Percentiles rank a stretch among this genome's conserved stretches.
phyloP scores from a whole-genome alignment of 2,113 vertebrate species.

The Thomomys bottae region DNA sequence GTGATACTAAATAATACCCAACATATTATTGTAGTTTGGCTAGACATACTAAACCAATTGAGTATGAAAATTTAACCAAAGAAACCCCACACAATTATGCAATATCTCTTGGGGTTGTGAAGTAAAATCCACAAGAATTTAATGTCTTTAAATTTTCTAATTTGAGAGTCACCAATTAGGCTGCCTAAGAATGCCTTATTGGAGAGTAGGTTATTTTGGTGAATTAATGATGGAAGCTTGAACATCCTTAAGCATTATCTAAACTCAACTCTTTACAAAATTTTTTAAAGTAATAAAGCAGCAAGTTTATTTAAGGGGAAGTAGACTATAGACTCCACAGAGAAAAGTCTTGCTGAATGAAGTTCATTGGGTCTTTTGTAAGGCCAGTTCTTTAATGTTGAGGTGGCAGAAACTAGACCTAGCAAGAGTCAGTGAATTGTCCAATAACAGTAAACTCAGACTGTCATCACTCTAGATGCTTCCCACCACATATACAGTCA shows the following conservation, averaged over 20 bases:
- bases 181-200: neutral
- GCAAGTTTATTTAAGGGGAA: no score
- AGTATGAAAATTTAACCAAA: neutral
- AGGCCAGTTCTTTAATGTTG: neutral
- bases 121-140: neutral
- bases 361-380: no score
- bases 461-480: neutral
- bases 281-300: no score
- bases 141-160: constrained; percentile 1
- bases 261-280: neutral
- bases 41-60: neutral
- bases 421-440: neutral
- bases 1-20: constrained; percentile 27
- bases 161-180: neutral
- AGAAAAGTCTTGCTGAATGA: no score
- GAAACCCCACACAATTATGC: neutral
- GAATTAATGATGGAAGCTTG: constrained; percentile 8
- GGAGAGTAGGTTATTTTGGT: neutral
- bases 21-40: constrained; percentile 9
- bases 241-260: neutral
- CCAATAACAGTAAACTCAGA: neutral
- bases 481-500: neutral
- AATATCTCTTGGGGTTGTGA: neutral
- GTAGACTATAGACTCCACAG: no score
- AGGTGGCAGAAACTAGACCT: neutral